Percentiles rank a stretch among this genome's conserved stretches.
phyloP scores from a whole-genome alignment of 2,888 invertebrate genomes.

The Nemoura dubitans region DNA sequence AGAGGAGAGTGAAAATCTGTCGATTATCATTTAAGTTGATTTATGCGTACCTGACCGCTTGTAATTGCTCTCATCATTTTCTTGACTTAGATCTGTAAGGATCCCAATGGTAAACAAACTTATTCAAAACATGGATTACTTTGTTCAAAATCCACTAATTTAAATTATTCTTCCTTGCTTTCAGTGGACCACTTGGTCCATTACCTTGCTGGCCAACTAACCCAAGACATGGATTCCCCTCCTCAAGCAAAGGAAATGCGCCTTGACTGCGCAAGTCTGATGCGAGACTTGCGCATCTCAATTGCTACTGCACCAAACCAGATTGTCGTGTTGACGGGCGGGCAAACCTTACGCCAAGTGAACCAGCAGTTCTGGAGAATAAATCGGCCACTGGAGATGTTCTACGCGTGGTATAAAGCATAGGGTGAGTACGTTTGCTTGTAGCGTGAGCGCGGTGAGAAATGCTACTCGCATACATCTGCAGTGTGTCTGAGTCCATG shows the following conservation, averaged over 20 bases:
- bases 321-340: slow-evolving; percentile 84
- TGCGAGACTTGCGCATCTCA: slow-evolving; percentile 88
- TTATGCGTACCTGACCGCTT: too few relatives aligned
- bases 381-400: slow-evolving; percentile 96
- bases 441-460: neutral
- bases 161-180: too few relatives aligned
- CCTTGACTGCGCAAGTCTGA: slow-evolving; percentile 59
- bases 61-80: too few relatives aligned
- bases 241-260: slow-evolving; percentile 59
- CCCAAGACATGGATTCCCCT: slow-evolving; percentile 84
- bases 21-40: too few relatives aligned
- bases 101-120: too few relatives aligned
- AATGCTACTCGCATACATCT: too few relatives aligned
- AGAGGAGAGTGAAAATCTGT: too few relatives aligned
- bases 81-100: too few relatives aligned
- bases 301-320: slow-evolving; percentile 87
- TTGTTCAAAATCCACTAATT: too few relatives aligned
- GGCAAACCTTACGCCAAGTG: slow-evolving; percentile 89
- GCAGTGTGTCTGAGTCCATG: too few relatives aligned
- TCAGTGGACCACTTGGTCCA: slow-evolving; percentile 95
- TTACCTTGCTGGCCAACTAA: slow-evolving; percentile 91
- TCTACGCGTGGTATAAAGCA: slow-evolving; percentile 90
- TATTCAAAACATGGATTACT: too few relatives aligned
- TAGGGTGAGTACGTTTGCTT: slow-evolving; percentile 57
- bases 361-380: slow-evolving; percentile 95